Base-by-base conservation (phyloP, 35 echinoderm and acorn worm species). In the Holothuria glaberrima region DNA sequence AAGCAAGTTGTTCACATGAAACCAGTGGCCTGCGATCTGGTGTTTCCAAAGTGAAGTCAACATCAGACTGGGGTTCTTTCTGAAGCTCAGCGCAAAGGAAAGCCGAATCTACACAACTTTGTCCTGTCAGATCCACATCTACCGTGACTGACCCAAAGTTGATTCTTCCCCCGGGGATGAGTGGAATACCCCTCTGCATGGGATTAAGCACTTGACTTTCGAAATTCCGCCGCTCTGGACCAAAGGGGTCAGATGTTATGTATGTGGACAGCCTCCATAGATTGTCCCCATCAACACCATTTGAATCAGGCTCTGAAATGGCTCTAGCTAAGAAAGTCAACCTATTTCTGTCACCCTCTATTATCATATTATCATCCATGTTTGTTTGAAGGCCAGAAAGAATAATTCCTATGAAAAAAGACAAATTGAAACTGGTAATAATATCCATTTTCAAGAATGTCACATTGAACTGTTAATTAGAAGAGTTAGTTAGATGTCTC, bases 231-330 rank as follows among this genome's bases (percentile, higher is more conserved):
- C 57, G 36, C 18, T 86, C 90, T 25, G 71, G 17, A 28, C 90
- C 59, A 30, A 31, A 64, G 54, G 86, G 89, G 66, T 89, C 79
- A 10, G 86, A 59, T 22, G 88, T 97, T 24, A 93, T 67, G 58
- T 88, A 97, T 18, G 86, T 67, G 30, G 89, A 87, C 16, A 97
- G 80, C 50, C 68, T 90, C 95, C 95, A 97, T 6, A 97, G 86
- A 45, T 90, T 82, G 22, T 87, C 41, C 21, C 92, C 90, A 56
- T 48, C 85, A 16, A 97, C 83, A 12, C 91, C 90, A 26, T 73
- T 57, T 30, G 93, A 93, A 33, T 75, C 76, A 31, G 63, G 63
- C 6, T 75, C 68, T 16, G 97, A 27, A 14, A 88, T 62, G 31
- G 91, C 93, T 13, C 86, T 84, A 0, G 91, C 76, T 59, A 88